Base-by-base conservation (phyloP, 2,888 invertebrate species). In the Eupithecia insigniata region DNA sequence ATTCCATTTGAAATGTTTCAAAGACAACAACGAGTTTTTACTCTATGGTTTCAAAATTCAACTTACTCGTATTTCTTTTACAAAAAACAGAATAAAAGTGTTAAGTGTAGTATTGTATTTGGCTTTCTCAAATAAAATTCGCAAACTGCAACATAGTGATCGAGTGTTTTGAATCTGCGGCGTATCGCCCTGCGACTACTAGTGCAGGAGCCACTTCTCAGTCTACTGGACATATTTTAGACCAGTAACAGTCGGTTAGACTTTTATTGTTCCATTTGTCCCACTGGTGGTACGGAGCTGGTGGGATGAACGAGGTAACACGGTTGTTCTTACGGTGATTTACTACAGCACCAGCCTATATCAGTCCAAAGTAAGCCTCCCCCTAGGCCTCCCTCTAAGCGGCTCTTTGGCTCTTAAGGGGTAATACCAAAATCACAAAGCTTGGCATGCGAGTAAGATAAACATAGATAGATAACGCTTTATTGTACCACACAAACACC, bases 91-190 rank as follows among this genome's bases (percentile, higher is more conserved):
- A 14, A 55, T 0, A 14, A n/a, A 55, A 55, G 26, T n/a, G 4
- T 55, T 26, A 55, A 22, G 55, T 55, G 12, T 14, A 0, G 43
- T 16, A 18, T 43, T 43, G 22, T 51, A 12, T 55, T 55, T 14
- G 1, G 1, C 22, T 55, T 55, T 55, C 26, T 26, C 26, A 55
- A 22, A 62, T 12, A 62, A n/a, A 32, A 62, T 62, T 34, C 34
- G n/a, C n/a, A 62, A 62, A 62, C n/a, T 62, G 61, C 61, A 62
- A 34, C 32, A 32, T 22, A 71, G 75, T 76, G 75, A 76, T 75
- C 60, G 74, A 76, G 75, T 76, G 75, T 76, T 76, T 76, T 74
- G 70, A 72, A 71, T 74, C 71, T 74, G 73, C 64, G 73, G 71
- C 73, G n/a, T 36, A 51, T 66, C 34, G 30, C 22, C 46, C 28